Conservation (phyloP, 2,797 vertebrate species). For the Vipera latastei region DNA sequence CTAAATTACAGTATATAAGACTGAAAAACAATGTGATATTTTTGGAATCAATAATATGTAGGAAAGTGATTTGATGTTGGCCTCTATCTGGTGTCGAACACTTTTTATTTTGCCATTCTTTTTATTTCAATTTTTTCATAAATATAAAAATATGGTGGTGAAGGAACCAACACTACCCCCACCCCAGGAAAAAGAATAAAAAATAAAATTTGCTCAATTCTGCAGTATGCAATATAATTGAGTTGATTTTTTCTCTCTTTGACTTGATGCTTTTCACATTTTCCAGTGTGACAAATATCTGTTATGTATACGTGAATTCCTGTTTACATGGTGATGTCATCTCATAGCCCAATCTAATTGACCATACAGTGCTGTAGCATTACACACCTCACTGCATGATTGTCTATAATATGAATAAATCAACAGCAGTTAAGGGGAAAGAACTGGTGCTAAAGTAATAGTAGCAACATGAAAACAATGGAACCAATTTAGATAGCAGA, state of each 20-base stretch:
- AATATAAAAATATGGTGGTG: background rate
- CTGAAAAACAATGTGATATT: slow-evolving; percentile 32
- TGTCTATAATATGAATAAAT: background rate
- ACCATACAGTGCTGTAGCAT: background rate
- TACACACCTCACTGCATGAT: background rate
- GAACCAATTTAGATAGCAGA: background rate
- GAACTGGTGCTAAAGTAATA: background rate
- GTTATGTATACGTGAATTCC: background rate
- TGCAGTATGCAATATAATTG: background rate
- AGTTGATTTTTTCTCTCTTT: background rate
- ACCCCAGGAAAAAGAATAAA: background rate
- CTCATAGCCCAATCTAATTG: background rate
- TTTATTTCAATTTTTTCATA: background rate
- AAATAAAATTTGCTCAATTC: background rate
- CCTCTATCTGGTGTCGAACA: background rate
- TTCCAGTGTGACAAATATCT: background rate
- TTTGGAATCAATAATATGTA: slow-evolving; percentile 15
- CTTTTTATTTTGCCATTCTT: background rate
- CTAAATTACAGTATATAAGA: slow-evolving; percentile 14
- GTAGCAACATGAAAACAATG: background rate
- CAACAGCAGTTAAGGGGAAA: background rate
- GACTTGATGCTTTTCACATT: background rate
- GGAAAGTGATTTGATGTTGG: slow-evolving; percentile 7
- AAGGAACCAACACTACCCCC: background rate
- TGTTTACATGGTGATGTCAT: background rate